These are phyloP conservation scores for Pachliopta kotzebuea DNA, from an alignment of 2,888 invertebrate species.

Conservation along the genomic window DNA sequence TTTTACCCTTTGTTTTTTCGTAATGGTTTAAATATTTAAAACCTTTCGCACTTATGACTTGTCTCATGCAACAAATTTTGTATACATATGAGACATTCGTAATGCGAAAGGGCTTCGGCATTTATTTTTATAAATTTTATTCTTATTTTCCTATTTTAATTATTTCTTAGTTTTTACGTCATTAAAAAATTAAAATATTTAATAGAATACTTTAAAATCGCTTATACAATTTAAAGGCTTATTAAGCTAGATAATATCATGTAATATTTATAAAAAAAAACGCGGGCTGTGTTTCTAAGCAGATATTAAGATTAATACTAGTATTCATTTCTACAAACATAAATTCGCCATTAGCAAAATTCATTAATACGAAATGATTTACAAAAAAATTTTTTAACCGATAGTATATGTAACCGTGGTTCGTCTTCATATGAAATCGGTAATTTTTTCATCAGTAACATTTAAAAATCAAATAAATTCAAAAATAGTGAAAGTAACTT, in stretches of 20 bases:
- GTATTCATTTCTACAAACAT: too few relatives aligned
- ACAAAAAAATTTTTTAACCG: neutral
- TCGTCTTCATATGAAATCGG: too few relatives aligned
- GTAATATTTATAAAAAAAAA: conserved; percentile 21
- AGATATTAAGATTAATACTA: conserved; percentile 9
- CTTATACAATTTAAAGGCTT: conserved; percentile 11
- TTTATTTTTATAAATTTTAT: neutral
- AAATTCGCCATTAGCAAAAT: too few relatives aligned
- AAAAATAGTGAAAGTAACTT: neutral
- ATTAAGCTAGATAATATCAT: conserved; percentile 3
- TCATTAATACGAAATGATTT: neutral
- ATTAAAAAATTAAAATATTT: neutral
- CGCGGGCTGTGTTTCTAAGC: conserved; percentile 23
- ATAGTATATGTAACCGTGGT: too few relatives aligned
- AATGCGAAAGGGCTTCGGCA: neutral
- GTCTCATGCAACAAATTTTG: neutral
- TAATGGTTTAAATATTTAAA: neutral
- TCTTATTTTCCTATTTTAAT: neutral
- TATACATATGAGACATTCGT: neutral
- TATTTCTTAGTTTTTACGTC: too few relatives aligned
- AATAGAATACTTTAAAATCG: neutral
- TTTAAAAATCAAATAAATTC: neutral
- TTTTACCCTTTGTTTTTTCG: neutral
- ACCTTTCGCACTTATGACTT: neutral
- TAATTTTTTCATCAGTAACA: neutral